A percentile compares a stretch with the other conserved stretches of the same genome.
These are phyloP conservation scores for Hyppa rectilinea DNA, from an alignment of 2,888 invertebrate species.

Conservation along the genomic window DNA sequence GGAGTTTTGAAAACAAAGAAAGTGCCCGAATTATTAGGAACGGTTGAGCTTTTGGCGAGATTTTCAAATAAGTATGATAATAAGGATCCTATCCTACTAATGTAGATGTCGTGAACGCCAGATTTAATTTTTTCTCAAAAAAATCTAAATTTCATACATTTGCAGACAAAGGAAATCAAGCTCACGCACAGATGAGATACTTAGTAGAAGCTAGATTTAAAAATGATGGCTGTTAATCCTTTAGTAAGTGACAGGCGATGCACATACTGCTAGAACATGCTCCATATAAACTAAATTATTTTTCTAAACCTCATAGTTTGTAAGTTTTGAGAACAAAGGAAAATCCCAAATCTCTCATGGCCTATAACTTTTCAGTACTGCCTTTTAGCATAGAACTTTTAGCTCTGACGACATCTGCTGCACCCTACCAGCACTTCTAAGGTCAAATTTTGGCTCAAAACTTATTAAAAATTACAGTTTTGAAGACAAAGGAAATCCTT, in stretches of 20 bases:
- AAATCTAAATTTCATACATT: neutral
- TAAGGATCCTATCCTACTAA: too few relatives aligned
- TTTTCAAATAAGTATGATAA: too few relatives aligned
- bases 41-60: too few relatives aligned
- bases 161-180: neutral
- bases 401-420: neutral
- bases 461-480: neutral
- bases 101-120: too few relatives aligned
- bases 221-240: too few relatives aligned
- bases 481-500: conserved; percentile 10
- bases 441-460: neutral
- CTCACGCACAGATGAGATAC: neutral
- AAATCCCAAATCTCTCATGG: neutral
- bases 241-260: neutral
- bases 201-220: neutral
- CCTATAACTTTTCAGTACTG: too few relatives aligned
- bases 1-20: conserved; percentile 1
- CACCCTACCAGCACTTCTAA: neutral
- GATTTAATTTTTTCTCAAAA: neutral
- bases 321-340: conserved; percentile 6
- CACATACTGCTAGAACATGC: neutral
- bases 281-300: neutral
- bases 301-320: neutral
- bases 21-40: too few relatives aligned
- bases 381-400: neutral